Evolutionary conservation across 1,140 invertebrate genomes (phyloP), one percentile per base, ranked within the genome.

Genomic region (Hylaeus anthracinus): DNA sequence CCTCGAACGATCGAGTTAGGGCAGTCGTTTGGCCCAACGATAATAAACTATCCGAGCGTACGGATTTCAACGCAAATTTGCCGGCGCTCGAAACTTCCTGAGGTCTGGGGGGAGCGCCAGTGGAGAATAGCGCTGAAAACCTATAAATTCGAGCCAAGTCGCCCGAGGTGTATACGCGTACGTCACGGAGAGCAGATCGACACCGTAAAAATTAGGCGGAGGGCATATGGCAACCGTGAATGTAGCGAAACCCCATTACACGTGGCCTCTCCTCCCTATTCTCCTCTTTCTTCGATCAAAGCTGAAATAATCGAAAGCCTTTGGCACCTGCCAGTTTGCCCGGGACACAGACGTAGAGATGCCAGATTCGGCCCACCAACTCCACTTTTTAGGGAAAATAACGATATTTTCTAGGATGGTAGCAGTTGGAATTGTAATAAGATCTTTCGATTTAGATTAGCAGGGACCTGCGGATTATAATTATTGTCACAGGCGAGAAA

Each of bases 171-270:
- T 86, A 71, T 72, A 72, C 51, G 43, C 58, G 45, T 58, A 79
- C 76, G 55, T 70, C 72, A 61, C 66, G 72, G 45, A 56, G 65
- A 70, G 58, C 58, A 72, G 81, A 72, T 86, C 84, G 84, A 86
- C 85, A 77, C 84, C 84, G 81, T 86, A 86, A 88, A 86, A 88
- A 88, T 88, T 86, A 88, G 87, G 73, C 79, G 77, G 41, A 82
- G 85, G 87, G 82, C 87, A 88, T 88, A 88, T 88, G 87, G 87
- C 85, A 85, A 84, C 84, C 87, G 87, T 79, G 81, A 75, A 84
- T 77, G 86, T 86, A 88, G 76, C 72, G 87, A 86, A 86, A 86
- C 81, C 84, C 85, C 84, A 86, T 88, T 88, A 88, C 87, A 61
- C 79, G 83, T 64, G 72, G 39, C 53, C 72, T 69, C 14, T 56